Percentiles rank a stretch among this genome's conserved stretches.
phyloP scores from a whole-genome alignment of 2,113 vertebrate genomes.

The Chroicocephalus ridibundus region DNA sequence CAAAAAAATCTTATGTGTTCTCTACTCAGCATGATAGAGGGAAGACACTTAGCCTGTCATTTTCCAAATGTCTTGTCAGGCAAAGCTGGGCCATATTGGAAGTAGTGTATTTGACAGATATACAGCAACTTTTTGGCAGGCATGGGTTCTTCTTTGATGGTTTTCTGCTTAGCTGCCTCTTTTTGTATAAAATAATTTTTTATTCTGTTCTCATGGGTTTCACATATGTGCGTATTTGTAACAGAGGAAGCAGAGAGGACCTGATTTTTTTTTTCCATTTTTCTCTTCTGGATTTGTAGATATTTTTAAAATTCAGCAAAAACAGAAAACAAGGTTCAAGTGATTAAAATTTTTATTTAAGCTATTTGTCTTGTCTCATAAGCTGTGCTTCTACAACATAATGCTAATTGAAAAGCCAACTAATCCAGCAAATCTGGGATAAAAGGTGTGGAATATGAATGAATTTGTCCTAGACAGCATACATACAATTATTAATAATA shows the following conservation, averaged over 20 bases:
- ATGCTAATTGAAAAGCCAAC: background rate
- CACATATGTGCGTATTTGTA: background rate
- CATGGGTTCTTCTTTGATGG: rapidly evolving
- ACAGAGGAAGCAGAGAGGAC: background rate
- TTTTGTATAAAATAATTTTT: background rate
- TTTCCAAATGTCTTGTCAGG: background rate
- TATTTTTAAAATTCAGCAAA: background rate
- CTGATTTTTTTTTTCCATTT: background rate
- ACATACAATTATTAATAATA: background rate
- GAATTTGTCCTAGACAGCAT: background rate
- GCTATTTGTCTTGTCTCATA: background rate
- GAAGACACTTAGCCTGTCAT: background rate
- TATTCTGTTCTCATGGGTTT: background rate
- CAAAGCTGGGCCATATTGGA: background rate
- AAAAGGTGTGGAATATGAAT: background rate
- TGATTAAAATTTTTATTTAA: background rate
- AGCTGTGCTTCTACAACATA: background rate
- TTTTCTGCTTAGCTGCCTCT: background rate
- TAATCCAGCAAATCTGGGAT: background rate
- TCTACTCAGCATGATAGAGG: background rate
- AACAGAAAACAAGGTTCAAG: background rate
- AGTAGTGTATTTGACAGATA: background rate
- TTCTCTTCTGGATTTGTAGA: background rate
- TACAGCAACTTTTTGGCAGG: background rate
- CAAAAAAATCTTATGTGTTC: background rate